phyloP scores from a whole-genome alignment of 2,888 invertebrate genomes.

The Ditylenchus weischeri region DNA sequence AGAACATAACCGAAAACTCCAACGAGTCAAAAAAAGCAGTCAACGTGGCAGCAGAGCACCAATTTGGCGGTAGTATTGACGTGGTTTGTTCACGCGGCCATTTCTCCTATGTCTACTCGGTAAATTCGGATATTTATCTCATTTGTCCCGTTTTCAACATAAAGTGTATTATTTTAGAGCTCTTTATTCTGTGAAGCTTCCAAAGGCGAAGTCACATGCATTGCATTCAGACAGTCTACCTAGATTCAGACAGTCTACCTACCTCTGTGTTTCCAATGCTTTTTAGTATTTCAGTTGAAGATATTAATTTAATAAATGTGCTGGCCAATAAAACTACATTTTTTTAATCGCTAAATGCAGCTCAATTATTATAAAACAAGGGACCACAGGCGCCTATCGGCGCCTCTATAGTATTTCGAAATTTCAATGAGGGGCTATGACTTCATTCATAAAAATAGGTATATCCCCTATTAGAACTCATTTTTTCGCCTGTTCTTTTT shows the following conservation, averaged over 20 bases:
- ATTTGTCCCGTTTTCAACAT: conserved; percentile 20
- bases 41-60: conserved; percentile 34
- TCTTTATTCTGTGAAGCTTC: conserved; percentile 35
- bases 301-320: too few species aligned
- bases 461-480: too few species aligned
- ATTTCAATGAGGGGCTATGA: too few species aligned
- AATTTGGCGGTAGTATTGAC: conserved; percentile 49
- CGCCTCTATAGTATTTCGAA: too few species aligned
- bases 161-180: not conserved
- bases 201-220: conserved; percentile 51
- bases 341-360: too few species aligned
- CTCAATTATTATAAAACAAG: too few species aligned
- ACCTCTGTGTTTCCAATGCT: too few species aligned
- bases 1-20: conserved; percentile 51
- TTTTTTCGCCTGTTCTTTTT: too few species aligned
- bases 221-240: conserved; percentile 46
- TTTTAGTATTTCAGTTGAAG: too few species aligned
- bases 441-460: too few species aligned
- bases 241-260: conserved; percentile 14
- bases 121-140: not conserved
- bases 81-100: conserved; percentile 52
- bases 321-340: too few species aligned
- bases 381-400: too few species aligned
- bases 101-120: conserved; percentile 52
- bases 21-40: conserved; percentile 48